Evolutionary conservation across 1,140 invertebrate species (phyloP), one percentile per base, ranked within the genome.

Genomic region (Bacillus rossius): DNA sequence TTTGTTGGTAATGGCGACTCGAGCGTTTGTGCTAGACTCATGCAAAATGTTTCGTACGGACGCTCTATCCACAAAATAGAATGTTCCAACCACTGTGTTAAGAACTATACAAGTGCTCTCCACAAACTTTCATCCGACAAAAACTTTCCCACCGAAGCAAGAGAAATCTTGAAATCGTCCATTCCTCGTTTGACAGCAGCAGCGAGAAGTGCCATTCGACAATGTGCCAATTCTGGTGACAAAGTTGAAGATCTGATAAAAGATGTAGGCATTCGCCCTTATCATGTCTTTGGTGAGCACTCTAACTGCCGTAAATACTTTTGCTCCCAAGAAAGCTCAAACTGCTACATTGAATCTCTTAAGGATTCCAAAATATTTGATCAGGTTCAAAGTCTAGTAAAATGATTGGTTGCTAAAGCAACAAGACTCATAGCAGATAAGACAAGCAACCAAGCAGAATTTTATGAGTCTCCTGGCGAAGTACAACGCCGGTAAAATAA

Each of bases 1-100:
- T 16, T 51, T 19, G 23, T 63, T 0, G 61, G 51, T 22, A 59
- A 63, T 29, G 61, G 61, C 1, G 61, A 63, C 25, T 20, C 49
- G 16, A 22, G 17, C 8, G 26, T 29, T 29, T 51, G 41, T 16
- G 4, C 49, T 16, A 20, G 23, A 29, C 10, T 51, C 3, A 19
- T 22, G 49, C 49, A 29, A 25, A 29, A 29, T n/a, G 23, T 26
- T 7, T 22, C 19, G 16, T 51, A 51, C 23, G 49, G 49, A 20
- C 17, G 23, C 23, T 19, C 10, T 22, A 25, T 51, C 8, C n/a
- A 22, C n/a, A 60, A 60, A 37, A 37, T 60, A 13, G 54, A 60
- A 26, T 60, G 59, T 50, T 40, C 52, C 34, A 59, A 59, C 38
- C 57, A 59, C 19, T 25, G 53, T 42, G 51, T 47, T n/a, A 26